phyloP scores from a whole-genome alignment of 1,140 invertebrate species.

The Nilaparvata lugens region DNA sequence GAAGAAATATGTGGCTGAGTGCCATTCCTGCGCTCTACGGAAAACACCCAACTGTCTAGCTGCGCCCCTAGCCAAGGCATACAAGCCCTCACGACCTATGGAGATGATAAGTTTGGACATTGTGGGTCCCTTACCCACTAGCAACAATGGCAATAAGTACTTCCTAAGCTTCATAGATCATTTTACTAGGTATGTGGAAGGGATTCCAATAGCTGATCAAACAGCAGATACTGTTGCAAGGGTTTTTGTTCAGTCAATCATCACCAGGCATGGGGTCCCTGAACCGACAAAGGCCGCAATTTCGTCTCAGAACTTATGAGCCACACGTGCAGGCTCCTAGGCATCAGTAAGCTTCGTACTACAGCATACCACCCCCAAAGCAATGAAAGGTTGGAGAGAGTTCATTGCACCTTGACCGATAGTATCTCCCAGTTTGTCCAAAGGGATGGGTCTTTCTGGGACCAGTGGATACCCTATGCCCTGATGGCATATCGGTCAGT shows the following conservation, averaged over 20 bases:
- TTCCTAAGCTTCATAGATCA: constrained; percentile 27
- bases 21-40: too few relatives aligned
- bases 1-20: too few relatives aligned
- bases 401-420: background rate
- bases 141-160: constrained; percentile 22
- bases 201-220: constrained; percentile 25
- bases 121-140: constrained; percentile 25
- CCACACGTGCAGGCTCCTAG: background rate
- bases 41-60: too few relatives aligned
- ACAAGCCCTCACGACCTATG: background rate
- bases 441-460: background rate
- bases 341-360: constrained; percentile 8
- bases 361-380: constrained; percentile 13
- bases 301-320: constrained; percentile 18
- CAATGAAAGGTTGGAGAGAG: constrained; percentile 10
- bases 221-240: constrained; percentile 23
- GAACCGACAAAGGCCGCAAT: constrained; percentile 22
- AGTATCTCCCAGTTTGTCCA: background rate
- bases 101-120: constrained; percentile 6
- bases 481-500: background rate
- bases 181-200: constrained; percentile 28
- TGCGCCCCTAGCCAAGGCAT: too few relatives aligned
- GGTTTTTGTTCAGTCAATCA: constrained; percentile 22
- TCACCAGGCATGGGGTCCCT: constrained; percentile 25
- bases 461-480: background rate